phyloP scores from a whole-genome alignment of 2,888 invertebrate species.

The Drosophila melanosoma region DNA sequence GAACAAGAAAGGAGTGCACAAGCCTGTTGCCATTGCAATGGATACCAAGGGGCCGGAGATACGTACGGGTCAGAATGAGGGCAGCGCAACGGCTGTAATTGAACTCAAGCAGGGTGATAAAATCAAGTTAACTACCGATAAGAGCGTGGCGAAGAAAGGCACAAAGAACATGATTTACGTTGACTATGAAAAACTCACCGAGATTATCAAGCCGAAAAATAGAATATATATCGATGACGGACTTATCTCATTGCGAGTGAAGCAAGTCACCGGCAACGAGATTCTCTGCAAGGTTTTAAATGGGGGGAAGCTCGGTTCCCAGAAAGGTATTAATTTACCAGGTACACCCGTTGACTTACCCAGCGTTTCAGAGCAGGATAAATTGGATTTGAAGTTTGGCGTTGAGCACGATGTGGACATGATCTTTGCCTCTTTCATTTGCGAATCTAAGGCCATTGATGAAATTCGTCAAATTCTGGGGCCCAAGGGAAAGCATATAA shows the following conservation, averaged over 20 bases:
- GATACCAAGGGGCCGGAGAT: slow-evolving; percentile 99
- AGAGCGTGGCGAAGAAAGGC: slow-evolving; percentile 90
- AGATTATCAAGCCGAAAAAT: slow-evolving; percentile 93
- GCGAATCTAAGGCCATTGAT: slow-evolving; percentile 92
- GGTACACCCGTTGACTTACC: slow-evolving; percentile 98
- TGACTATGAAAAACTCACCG: slow-evolving; percentile 96
- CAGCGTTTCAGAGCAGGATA: slow-evolving; percentile 98
- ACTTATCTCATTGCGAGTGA: slow-evolving; percentile 95
- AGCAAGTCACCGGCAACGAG: slow-evolving; percentile 87
- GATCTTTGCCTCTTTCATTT: slow-evolving; percentile 98
- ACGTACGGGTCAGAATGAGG: slow-evolving; percentile 96
- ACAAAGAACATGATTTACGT: slow-evolving; percentile 90
- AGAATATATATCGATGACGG: slow-evolving; percentile 97
- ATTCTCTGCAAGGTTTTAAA: slow-evolving; percentile 95
- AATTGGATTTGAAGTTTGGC: slow-evolving; percentile 93
- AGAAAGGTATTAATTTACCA: slow-evolving; percentile 98
- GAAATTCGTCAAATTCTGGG: slow-evolving; percentile 94
- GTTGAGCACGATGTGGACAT: slow-evolving; percentile 94
- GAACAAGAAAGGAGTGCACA: slow-evolving; percentile 88
- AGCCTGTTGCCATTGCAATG: slow-evolving; percentile 96
- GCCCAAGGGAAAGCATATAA: slow-evolving; percentile 94
- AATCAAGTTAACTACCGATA: slow-evolving; percentile 93
- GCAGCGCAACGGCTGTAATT: slow-evolving; percentile 94
- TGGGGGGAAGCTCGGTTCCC: slow-evolving; percentile 96
- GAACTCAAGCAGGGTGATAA: slow-evolving; percentile 93